phyloP scores from a whole-genome alignment of 1,140 invertebrate species.

The Macrostomum lignano region DNA sequence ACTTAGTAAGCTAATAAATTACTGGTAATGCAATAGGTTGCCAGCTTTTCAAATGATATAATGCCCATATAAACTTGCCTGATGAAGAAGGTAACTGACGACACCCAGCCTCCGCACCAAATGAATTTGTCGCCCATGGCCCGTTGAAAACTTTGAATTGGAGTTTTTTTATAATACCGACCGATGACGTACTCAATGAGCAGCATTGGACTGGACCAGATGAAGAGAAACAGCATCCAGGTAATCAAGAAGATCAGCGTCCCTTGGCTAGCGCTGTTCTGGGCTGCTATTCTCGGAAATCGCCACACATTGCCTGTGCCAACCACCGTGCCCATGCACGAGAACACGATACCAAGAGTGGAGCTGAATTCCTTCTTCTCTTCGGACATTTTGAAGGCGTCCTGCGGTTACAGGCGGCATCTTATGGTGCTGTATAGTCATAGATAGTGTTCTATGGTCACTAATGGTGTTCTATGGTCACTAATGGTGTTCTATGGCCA shows the following conservation, averaged over 20 bases:
- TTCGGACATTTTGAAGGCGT: too few species aligned
- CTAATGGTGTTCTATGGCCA: too few species aligned
- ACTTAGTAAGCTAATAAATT: too few species aligned
- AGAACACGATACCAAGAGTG: slow-evolving; percentile 12
- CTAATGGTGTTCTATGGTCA: too few species aligned
- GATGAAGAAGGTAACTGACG: slow-evolving; percentile 15
- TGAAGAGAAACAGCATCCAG: slow-evolving; percentile 16
- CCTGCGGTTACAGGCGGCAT: too few species aligned
- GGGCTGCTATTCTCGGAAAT: slow-evolving; percentile 17
- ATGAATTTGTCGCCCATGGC: slow-evolving; percentile 12
- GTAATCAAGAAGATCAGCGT: slow-evolving; percentile 16
- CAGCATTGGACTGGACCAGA: slow-evolving; percentile 18
- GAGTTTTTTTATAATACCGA: slow-evolving; percentile 13
- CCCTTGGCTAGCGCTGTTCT: slow-evolving; percentile 15
- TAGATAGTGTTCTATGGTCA: too few species aligned
- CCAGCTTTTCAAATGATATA: too few species aligned
- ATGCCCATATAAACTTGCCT: slow-evolving; percentile 12
- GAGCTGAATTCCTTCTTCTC: slow-evolving; percentile 9
- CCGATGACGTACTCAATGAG: slow-evolving; percentile 18
- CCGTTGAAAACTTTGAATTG: slow-evolving; percentile 13
- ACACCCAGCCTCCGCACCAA: slow-evolving; percentile 18
- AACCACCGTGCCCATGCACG: slow-evolving; percentile 16
- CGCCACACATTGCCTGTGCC: slow-evolving; percentile 22
- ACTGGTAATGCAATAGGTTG: too few species aligned
- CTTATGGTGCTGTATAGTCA: too few species aligned